A percentile compares a stretch with the other conserved stretches of the same genome.
Evolutionary conservation across 2,888 invertebrate species (phyloP).

Genomic region (Campoplex nolae): DNA sequence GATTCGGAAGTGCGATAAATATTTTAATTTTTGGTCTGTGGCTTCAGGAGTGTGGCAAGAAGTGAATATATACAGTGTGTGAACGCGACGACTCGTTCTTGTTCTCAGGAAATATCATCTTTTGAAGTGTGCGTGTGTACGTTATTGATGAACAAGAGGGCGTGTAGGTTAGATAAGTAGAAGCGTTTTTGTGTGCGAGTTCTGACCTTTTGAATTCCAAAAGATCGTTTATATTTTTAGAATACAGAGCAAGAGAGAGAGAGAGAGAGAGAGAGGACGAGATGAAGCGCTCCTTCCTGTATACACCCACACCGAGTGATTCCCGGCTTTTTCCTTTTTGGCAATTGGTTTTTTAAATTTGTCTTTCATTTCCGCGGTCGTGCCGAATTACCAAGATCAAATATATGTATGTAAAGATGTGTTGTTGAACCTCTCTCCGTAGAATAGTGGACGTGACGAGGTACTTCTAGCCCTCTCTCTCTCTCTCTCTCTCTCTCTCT

Average conservation of each 20-base stretch:
- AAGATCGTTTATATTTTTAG: constrained; percentile 22
- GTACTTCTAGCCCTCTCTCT: constrained; percentile 39
- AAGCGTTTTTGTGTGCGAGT: not conserved
- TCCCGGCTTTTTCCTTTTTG: constrained; percentile 71
- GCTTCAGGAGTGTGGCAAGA: constrained; percentile 59
- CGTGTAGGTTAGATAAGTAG: not conserved
- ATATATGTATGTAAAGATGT: constrained; percentile 2
- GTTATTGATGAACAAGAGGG: constrained; percentile 47
- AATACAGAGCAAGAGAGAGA: constrained; percentile 49
- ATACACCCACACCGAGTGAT: constrained; percentile 75
- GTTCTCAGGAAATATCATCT: constrained; percentile 30
- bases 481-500: constrained; percentile 26
- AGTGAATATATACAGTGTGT: constrained; percentile 11
- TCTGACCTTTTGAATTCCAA: not conserved
- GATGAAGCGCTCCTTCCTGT: constrained; percentile 63
- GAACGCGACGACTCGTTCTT: constrained; percentile 56
- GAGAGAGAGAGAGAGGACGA: constrained; percentile 60
- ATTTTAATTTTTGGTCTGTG: constrained; percentile 78
- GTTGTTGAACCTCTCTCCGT: constrained; percentile 26
- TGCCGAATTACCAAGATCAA: constrained; percentile 42
- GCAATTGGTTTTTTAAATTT: constrained; percentile 81
- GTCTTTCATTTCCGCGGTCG: constrained; percentile 75
- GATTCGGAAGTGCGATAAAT: constrained; percentile 80
- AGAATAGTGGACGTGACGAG: constrained; percentile 48
- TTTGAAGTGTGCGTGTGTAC: constrained; percentile 51